A percentile compares a stretch with the other conserved stretches of the same genome.
These are phyloP conservation scores for Synaphobranchus kaupii DNA, from an alignment of 2,797 vertebrate genomes.

Conservation along the genomic window DNA sequence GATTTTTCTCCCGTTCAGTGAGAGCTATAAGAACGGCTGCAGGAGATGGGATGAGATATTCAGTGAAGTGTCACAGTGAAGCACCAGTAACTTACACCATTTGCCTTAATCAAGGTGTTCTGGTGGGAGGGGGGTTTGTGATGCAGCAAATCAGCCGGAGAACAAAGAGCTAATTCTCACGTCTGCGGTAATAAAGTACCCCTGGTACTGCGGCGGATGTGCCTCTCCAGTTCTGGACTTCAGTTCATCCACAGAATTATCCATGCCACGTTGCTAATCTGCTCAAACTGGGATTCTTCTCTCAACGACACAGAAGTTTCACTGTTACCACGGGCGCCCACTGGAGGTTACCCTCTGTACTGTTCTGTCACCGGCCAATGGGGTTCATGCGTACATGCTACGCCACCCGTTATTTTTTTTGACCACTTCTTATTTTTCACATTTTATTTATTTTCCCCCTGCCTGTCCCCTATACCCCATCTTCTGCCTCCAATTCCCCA, in stretches of 20 bases:
- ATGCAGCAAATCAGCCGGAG: background rate
- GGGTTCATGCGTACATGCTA: background rate
- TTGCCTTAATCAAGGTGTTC: background rate
- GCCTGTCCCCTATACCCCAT: background rate
- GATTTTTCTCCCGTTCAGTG: background rate
- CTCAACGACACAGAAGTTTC: background rate
- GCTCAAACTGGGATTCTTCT: background rate
- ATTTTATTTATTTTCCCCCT: background rate
- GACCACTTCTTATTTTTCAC: background rate
- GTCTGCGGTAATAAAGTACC: background rate
- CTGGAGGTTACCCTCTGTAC: background rate
- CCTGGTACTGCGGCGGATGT: background rate
- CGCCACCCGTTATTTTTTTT: background rate
- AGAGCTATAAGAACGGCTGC: background rate
- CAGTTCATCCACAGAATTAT: background rate
- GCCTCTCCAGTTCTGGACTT: background rate
- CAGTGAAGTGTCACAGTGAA: background rate
- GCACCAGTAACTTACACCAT: background rate
- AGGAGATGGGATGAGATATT: background rate
- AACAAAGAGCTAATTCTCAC: slow-evolving; percentile 3
- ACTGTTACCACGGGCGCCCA: background rate
- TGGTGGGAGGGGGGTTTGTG: background rate
- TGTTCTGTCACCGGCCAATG: background rate
- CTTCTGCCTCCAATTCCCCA: background rate
- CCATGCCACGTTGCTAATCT: background rate